Percentiles rank a stretch among this genome's conserved stretches.
Conservation (phyloP, 2,888 invertebrate genomes). For the Leptopilina drosophilae region DNA sequence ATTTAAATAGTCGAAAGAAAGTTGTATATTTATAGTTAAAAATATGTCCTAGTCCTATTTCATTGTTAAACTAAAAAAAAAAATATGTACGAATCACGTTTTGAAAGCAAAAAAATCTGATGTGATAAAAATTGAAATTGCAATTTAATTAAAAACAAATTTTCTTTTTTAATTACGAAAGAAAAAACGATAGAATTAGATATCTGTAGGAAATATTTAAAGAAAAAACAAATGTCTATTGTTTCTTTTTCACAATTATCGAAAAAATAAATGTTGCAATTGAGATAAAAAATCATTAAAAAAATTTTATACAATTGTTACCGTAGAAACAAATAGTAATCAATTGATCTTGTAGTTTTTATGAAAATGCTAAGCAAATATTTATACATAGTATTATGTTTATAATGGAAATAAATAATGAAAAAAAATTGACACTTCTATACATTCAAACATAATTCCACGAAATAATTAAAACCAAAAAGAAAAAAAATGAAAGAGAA, state of each 20-base stretch:
- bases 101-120: conserved; percentile 1
- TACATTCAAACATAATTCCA: too few species aligned
- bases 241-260: not conserved
- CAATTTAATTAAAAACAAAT: not conserved
- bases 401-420: not conserved
- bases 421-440: not conserved
- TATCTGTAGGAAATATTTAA: not conserved
- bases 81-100: not conserved
- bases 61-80: conserved; percentile 1
- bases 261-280: conserved; percentile 7
- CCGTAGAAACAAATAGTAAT: conserved; percentile 2
- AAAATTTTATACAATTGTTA: conserved; percentile 24
- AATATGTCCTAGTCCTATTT: conserved; percentile 20
- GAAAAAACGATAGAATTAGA: too few species aligned
- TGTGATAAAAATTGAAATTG: conserved; percentile 13
- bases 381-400: not conserved
- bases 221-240: not conserved
- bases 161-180: not conserved
- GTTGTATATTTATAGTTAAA: conserved; percentile 27
- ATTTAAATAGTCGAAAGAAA: conserved; percentile 10
- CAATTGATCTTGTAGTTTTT: not conserved
- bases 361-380: not conserved
- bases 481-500: too few species aligned
- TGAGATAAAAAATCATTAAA: conserved; percentile 8
- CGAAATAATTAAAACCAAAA: too few species aligned